Base-by-base conservation (phyloP, 2,888 invertebrate genomes). In the Drosophila pullipes region DNA sequence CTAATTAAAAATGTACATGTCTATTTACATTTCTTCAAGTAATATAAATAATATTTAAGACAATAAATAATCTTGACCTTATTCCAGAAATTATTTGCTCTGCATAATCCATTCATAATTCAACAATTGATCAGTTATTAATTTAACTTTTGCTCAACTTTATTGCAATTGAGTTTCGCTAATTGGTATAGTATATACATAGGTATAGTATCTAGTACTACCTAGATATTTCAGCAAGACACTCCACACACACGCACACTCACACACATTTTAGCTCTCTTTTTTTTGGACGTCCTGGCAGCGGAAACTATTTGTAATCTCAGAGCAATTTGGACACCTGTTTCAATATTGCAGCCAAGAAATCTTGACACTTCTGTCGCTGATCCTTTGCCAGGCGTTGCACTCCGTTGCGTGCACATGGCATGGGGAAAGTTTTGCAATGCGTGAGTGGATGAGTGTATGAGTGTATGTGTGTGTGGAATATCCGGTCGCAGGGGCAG, bases 261-360 rank as follows among this genome's bases (percentile, higher is more conserved):
- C 5, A 25, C 33, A 49, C 25, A 31, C 52, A n/a, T 5, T 16
- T 18, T 11, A 53, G 16, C 16, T 25, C 18, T 22, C n/a, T 30
- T 30, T 6, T 52, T 52, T 25, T n/a, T 7, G 16, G 22, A 30
- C 4, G 18, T 35, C 13, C 30, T 60, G 67, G 35, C 68, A 78
- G 63, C 65, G 78, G 78, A 81, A 78, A 78, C 78, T 78, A 81
- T 78, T 78, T 78, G 78, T 81, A 78, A 78, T 78, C 82, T 72
- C 65, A 33, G 65, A 41, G 79, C 82, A 70, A 80, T 82, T 78
- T 68, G 90, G 90, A 85, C 89, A 90, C 90, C 85, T 85, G 85
- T 88, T 90, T 85, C 88, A 85, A 88, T 86, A 88, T 82, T 82
- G 88, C 90, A 80, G 69, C 65, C 60, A 72, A 54, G 75, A 80